Percentiles rank a stretch among this genome's conserved stretches.
Conservation (phyloP, 2,888 invertebrate genomes). For the Xestobium rufovillosum region DNA sequence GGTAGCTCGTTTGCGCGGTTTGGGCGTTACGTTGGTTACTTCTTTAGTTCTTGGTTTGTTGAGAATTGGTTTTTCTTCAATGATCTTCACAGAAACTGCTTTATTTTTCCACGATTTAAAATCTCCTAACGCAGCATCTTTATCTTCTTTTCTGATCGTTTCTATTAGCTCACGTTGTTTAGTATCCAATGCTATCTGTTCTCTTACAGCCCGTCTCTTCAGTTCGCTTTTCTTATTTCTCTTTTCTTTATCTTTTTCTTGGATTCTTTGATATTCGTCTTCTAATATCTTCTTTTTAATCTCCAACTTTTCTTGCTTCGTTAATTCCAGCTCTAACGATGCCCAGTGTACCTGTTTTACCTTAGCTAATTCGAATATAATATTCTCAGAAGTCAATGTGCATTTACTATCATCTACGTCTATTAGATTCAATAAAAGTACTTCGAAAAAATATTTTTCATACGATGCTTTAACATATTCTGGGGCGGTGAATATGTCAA, state of each 20-base stretch:
- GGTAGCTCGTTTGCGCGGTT: slow-evolving; percentile 49
- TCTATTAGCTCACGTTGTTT: slow-evolving; percentile 56
- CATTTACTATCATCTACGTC: slow-evolving; percentile 57
- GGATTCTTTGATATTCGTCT: slow-evolving; percentile 49
- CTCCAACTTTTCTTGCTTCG: slow-evolving; percentile 50
- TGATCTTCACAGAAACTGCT: slow-evolving; percentile 10
- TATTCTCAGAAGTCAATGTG: slow-evolving; percentile 50
- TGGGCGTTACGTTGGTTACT: slow-evolving; percentile 44
- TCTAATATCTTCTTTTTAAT: slow-evolving; percentile 52
- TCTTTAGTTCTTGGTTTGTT: slow-evolving; percentile 28
- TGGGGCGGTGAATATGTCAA: slow-evolving; percentile 61
- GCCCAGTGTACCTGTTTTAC: slow-evolving; percentile 50
- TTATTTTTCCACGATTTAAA: slow-evolving; percentile 50
- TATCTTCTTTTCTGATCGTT: slow-evolving; percentile 52
- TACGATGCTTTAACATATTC: slow-evolving; percentile 67
- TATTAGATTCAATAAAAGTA: slow-evolving; percentile 57
- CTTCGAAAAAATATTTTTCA: slow-evolving; percentile 67
- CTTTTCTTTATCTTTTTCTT: slow-evolving; percentile 49
- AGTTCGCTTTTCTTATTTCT: slow-evolving; percentile 47
- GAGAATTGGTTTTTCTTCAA: slow-evolving; percentile 24
- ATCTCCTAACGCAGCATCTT: slow-evolving; percentile 56
- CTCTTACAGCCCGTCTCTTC: slow-evolving; percentile 51
- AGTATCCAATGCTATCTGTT: slow-evolving; percentile 54
- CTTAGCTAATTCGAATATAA: slow-evolving; percentile 62
- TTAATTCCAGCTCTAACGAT: slow-evolving; percentile 48